phyloP scores from a whole-genome alignment of 2,113 vertebrate species.

The Monarcha castaneiventris region DNA sequence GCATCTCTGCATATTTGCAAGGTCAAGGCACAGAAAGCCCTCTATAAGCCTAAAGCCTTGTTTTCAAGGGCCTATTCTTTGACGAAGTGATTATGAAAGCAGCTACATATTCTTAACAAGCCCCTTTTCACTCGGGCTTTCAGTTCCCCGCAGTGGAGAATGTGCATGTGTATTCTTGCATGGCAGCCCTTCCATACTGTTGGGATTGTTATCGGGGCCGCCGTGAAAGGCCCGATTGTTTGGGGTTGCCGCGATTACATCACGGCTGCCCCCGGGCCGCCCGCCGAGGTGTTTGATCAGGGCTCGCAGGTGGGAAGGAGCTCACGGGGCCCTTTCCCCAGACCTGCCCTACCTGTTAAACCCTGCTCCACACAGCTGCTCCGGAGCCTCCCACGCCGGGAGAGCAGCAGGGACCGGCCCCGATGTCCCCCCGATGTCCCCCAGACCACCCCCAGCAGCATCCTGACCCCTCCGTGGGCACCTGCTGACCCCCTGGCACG shows the following conservation, averaged over 20 bases:
- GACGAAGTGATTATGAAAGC: conserved; percentile 45
- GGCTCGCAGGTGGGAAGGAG: conserved; percentile 73
- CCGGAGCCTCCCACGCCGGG: fast-evolving
- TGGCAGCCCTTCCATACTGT: conserved; percentile 72
- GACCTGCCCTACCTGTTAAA: conserved; percentile 56
- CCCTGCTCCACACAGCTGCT: background rate
- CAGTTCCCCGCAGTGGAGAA: conserved; percentile 37
- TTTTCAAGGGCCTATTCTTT: conserved; percentile 66
- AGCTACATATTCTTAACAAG: conserved; percentile 59
- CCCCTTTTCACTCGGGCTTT: conserved; percentile 58
- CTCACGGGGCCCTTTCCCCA: conserved; percentile 35
- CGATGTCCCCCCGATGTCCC: fast-evolving
- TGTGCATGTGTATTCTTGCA: conserved; percentile 73
- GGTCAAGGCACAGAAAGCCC: conserved; percentile 52
- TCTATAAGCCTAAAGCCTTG: conserved; percentile 29
- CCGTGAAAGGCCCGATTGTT: conserved; percentile 77
- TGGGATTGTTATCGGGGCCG: conserved; percentile 73
- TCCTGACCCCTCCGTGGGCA: background rate
- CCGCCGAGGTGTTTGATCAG: conserved; percentile 69
- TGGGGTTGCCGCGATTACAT: conserved; percentile 58
- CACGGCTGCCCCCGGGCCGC: conserved; percentile 61
- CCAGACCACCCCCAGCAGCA: background rate
- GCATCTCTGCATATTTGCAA: conserved; percentile 56
- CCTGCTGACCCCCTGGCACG: background rate
- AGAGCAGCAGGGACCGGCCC: fast-evolving